Evolutionary conservation across 2,888 invertebrate species (phyloP).

Genomic region (Pachymerium ferrugineum): DNA sequence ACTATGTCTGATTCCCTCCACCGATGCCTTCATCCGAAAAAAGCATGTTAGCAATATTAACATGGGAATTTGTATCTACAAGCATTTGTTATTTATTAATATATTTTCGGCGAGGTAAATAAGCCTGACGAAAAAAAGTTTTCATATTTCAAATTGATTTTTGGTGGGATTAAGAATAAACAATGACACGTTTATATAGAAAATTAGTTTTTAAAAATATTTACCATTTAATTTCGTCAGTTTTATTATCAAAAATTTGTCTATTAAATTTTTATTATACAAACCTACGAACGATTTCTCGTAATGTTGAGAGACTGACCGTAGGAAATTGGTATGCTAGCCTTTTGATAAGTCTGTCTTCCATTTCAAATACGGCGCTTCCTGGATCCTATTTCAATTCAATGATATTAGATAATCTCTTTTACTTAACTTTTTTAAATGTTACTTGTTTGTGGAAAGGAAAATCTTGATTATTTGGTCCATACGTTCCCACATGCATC

Average conservation of each 20-base stretch:
- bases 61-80: not conserved
- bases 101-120: not conserved
- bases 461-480: slow-evolving; percentile 30
- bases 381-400: slow-evolving; percentile 24
- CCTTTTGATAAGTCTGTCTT: slow-evolving; percentile 29
- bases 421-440: not conserved
- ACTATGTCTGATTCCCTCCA: slow-evolving; percentile 33
- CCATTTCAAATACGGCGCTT: slow-evolving; percentile 31
- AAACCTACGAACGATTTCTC: slow-evolving; percentile 31
- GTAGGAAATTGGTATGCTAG: slow-evolving; percentile 32
- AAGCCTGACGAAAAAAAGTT: too few relatives aligned
- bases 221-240: too few relatives aligned
- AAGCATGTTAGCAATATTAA: not conserved
- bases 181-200: too few relatives aligned
- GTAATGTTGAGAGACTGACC: slow-evolving; percentile 18
- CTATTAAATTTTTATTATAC: not conserved
- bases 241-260: too few relatives aligned
- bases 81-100: not conserved
- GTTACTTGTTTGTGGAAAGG: slow-evolving; percentile 28
- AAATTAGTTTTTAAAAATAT: too few relatives aligned
- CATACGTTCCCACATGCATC: slow-evolving; percentile 41
- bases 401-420: not conserved
- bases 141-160: too few relatives aligned
- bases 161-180: too few relatives aligned
- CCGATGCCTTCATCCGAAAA: slow-evolving; percentile 29